These are phyloP conservation scores for Esox masquinongy DNA, from an alignment of 2,797 vertebrate species.

Conservation along the genomic window DNA sequence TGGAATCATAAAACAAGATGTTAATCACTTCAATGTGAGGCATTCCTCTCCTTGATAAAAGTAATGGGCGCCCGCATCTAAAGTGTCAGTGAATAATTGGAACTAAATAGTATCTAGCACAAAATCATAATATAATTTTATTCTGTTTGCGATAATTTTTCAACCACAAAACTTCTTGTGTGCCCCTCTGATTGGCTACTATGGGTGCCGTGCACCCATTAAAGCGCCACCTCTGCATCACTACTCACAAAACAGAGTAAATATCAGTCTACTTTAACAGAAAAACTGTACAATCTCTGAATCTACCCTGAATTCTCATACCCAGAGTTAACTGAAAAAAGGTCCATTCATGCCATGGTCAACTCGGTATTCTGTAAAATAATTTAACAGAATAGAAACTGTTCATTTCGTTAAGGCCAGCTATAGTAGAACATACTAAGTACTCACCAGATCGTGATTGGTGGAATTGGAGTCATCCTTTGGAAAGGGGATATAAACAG, in stretches of 20 bases:
- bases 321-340: not conserved
- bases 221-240: not conserved
- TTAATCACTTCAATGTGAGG: too few relatives aligned
- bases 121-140: too few relatives aligned
- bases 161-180: too few relatives aligned
- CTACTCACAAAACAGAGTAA: not conserved
- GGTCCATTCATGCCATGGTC: not conserved
- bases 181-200: too few relatives aligned
- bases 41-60: too few relatives aligned
- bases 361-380: not conserved
- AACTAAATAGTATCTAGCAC: too few relatives aligned
- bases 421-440: not conserved
- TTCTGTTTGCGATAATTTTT: too few relatives aligned
- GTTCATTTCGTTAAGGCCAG: not conserved
- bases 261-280: not conserved
- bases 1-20: too few relatives aligned
- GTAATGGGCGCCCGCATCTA: too few relatives aligned
- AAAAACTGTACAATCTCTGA: not conserved
- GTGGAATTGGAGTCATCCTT: conserved; percentile 99
- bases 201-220: too few relatives aligned
- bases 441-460: conserved; percentile 98
- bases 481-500: conserved; percentile 99
- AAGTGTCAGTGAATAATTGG: too few relatives aligned
- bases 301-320: not conserved
- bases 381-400: not conserved